Conservation (phyloP, 37 sponge, comb jelly and placozoan genomes). For the Amphimedon queenslandica region DNA sequence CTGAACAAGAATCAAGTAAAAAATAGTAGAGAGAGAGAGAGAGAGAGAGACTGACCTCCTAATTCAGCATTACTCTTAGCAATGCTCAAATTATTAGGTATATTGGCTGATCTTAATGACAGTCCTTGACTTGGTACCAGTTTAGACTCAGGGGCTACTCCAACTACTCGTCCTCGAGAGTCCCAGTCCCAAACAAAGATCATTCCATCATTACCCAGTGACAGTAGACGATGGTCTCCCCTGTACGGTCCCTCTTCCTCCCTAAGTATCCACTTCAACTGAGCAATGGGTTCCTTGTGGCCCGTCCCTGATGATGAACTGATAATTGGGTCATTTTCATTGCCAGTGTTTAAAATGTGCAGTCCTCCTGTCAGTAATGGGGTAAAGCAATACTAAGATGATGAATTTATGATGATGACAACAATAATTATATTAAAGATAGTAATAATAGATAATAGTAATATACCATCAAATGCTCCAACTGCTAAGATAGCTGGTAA, state of each 20-base stretch:
- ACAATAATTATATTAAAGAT: not conserved
- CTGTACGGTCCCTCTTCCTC: no score
- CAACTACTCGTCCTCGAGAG: not conserved
- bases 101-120: conserved; percentile 38
- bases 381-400: no score
- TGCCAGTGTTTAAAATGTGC: conserved; percentile 61
- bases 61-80: conserved; percentile 44
- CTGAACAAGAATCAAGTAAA: conserved; percentile 23
- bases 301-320: conserved; percentile 51
- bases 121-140: conserved; percentile 19
- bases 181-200: conserved; percentile 59
- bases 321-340: conserved; percentile 56
- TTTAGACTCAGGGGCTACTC: no score
- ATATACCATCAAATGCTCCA: conserved; percentile 73
- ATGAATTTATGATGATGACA: not conserved
- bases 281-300: conserved; percentile 79
- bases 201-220: conserved; percentile 72
- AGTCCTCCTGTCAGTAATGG: conserved; percentile 62
- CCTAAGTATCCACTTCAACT: no score
- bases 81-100: conserved; percentile 56
- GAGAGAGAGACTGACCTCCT: conserved; percentile 67
- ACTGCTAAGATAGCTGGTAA: conserved; percentile 70
- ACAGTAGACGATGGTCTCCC: conserved; percentile 27
- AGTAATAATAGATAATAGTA: not conserved
- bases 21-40: no score